phyloP scores from a whole-genome alignment of 1,140 invertebrate genomes.

The Drosophila ironensis region DNA sequence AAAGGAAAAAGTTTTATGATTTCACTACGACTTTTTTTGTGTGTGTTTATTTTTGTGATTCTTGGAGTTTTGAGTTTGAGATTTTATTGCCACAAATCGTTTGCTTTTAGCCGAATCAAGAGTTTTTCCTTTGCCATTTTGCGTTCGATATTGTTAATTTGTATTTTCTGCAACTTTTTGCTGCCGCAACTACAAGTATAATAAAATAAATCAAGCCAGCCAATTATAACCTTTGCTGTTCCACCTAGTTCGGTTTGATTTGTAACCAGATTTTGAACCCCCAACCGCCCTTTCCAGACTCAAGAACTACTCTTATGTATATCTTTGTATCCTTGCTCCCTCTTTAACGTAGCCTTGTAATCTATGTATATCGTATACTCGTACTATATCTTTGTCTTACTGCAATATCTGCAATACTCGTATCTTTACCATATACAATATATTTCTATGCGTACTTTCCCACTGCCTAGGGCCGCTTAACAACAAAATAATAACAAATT shows the following conservation, averaged over 20 bases:
- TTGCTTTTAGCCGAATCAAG: constrained; percentile 30
- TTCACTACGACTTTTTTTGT: constrained; percentile 14
- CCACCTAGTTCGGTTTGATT: constrained; percentile 30
- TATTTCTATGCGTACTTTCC: neutral
- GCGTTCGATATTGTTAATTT: neutral
- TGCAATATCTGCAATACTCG: neutral
- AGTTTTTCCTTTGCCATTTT: constrained; percentile 25
- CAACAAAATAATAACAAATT: neutral
- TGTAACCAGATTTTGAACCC: constrained; percentile 11
- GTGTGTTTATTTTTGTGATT: neutral
- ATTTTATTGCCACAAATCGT: constrained; percentile 52
- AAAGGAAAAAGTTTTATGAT: constrained; percentile 32
- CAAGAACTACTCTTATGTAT: constrained; percentile 1
- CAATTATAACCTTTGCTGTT: constrained; percentile 9
- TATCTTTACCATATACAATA: neutral
- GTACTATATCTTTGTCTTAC: constrained; percentile 23
- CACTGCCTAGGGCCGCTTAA: constrained; percentile 31
- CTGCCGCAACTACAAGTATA: constrained; percentile 4
- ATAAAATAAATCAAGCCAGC: constrained; percentile 29
- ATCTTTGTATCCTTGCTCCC: constrained; percentile 20
- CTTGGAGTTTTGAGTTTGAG: constrained; percentile 31
- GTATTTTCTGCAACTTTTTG: constrained; percentile 10
- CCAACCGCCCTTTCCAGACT: constrained; percentile 7
- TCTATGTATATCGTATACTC: constrained; percentile 25
- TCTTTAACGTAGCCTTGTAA: constrained; percentile 24